Evolutionary conservation across 2,113 vertebrate genomes (phyloP).

Genomic region (Eptesicus fuscus): DNA sequence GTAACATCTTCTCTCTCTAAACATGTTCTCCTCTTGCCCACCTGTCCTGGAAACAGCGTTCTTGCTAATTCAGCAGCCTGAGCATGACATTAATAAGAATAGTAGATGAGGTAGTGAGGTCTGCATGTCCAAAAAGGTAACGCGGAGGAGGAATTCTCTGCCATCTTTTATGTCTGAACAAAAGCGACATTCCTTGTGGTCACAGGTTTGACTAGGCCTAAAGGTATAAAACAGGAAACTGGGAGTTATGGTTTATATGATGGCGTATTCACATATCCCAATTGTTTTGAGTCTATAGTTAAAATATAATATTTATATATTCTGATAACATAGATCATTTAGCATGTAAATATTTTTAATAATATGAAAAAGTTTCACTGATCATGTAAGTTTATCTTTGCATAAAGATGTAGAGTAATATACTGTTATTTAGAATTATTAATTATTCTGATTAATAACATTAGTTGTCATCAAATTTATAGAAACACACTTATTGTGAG

Average conservation of each 20-base stretch:
- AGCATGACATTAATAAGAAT: not conserved
- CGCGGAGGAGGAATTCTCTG: not conserved
- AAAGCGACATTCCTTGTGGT: constrained; percentile 57
- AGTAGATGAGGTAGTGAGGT: not conserved
- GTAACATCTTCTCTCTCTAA: not conserved
- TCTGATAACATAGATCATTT: not conserved
- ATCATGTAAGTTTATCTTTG: not conserved
- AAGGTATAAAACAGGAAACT: constrained; percentile 39
- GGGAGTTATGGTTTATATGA: constrained; percentile 18
- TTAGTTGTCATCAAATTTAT: not conserved
- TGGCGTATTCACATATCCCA: constrained; percentile 15
- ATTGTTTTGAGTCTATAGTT: constrained; percentile 49
- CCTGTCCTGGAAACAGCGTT: not conserved
- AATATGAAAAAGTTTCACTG: not conserved
- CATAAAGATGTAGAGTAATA: not conserved
- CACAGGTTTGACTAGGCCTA: not conserved
- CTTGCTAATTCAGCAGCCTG: not conserved
- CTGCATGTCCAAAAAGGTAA: constrained; percentile 40
- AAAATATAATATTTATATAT: not conserved
- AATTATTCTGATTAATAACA: not conserved
- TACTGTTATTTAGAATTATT: not conserved
- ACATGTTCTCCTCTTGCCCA: not conserved
- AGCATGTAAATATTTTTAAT: not conserved
- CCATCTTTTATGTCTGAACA: constrained; percentile 65
- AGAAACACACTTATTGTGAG: not conserved